Conservation (phyloP, 1,140 invertebrate genomes). For the Leptestheria dahalacensis region DNA sequence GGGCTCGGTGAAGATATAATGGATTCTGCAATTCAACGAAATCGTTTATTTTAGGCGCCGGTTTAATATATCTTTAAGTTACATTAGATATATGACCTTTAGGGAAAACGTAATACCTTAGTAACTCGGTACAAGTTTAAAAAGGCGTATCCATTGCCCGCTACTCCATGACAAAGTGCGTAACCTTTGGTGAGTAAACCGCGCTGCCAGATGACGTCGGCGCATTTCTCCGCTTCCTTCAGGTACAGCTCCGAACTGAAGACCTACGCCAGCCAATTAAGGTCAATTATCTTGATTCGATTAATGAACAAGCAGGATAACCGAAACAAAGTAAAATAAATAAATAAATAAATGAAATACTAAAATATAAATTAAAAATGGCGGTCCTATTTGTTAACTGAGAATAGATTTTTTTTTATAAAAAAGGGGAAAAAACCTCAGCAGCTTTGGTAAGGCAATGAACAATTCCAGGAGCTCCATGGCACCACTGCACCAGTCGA, state of each 20-base stretch:
- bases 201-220: constrained; percentile 64
- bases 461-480: constrained; percentile 78
- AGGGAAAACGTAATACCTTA: constrained; percentile 36
- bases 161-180: constrained; percentile 78
- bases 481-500: constrained; percentile 85
- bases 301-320: too few relatives aligned
- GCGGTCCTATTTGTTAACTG: too few relatives aligned
- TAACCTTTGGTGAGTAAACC: constrained; percentile 81
- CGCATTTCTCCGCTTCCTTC: constrained; percentile 48
- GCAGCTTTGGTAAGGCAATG: constrained; percentile 57
- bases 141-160: constrained; percentile 83
- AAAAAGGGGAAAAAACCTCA: constrained; percentile 40
- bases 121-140: constrained; percentile 64
- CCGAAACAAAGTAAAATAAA: too few relatives aligned
- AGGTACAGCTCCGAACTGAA: constrained; percentile 60
- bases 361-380: too few relatives aligned
- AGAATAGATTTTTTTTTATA: too few relatives aligned
- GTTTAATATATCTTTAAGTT: constrained; percentile 3
- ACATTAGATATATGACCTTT: constrained; percentile 6
- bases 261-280: constrained; percentile 40
- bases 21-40: constrained; percentile 13
- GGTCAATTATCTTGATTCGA: too few relatives aligned
- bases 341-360: too few relatives aligned
- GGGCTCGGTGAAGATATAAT: constrained; percentile 54
- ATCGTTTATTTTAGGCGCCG: not conserved